Conservation (phyloP, 2,113 vertebrate species). For the Buteo buteo region DNA sequence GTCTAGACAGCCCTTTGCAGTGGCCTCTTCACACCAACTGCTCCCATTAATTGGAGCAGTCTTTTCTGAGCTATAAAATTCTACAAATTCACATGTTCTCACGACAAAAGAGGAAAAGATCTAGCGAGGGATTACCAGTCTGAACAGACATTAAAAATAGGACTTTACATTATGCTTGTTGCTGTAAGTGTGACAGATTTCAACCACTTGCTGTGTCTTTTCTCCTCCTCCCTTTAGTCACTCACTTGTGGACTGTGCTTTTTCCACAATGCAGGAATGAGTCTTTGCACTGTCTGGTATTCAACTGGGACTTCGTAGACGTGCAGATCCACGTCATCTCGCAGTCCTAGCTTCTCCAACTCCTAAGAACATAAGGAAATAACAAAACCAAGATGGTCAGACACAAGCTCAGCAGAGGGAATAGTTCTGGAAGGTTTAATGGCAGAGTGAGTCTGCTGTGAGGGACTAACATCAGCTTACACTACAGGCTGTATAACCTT, state of each 20-base stretch:
- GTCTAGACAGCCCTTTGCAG: not conserved
- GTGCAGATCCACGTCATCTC: conserved; percentile 80
- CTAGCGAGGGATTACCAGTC: not conserved
- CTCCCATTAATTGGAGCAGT: not conserved
- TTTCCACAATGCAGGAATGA: conserved; percentile 89
- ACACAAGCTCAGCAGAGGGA: not conserved
- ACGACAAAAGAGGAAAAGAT: not conserved
- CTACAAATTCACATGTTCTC: not conserved
- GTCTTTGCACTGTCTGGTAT: conserved; percentile 85
- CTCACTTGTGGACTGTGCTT: conserved; percentile 87
- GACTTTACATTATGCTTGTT: accelerated
- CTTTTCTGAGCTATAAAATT: not conserved
- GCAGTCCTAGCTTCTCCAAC: conserved; percentile 85
- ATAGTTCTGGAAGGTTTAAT: not conserved
- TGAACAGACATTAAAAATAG: accelerated
- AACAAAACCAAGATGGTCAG: not conserved
- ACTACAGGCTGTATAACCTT: not conserved
- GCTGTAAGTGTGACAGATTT: not conserved
- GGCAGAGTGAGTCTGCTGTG: not conserved
- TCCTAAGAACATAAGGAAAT: conserved; percentile 72
- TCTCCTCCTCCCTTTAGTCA: not conserved
- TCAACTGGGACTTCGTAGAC: conserved; percentile 93
- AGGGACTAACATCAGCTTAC: not conserved
- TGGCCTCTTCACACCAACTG: not conserved
- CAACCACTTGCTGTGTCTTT: not conserved